Base-by-base conservation (phyloP, 2,113 vertebrate species). In the Anser brachyrhynchus region DNA sequence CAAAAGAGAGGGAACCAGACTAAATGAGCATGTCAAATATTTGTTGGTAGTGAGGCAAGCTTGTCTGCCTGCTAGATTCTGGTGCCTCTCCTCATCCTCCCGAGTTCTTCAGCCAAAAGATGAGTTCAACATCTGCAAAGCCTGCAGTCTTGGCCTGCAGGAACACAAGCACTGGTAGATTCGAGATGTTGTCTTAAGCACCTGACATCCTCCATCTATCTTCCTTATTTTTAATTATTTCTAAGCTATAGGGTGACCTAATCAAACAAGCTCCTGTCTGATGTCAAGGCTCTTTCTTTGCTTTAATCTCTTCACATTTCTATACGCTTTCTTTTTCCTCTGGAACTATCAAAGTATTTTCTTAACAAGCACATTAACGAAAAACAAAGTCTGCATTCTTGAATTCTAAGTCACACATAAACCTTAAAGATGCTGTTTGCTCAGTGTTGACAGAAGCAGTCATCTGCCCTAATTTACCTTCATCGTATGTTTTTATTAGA, bases 391-490 rank as follows among this genome's bases (percentile, higher is more conserved):
- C 96, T 97, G 93, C 87, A 93, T 97, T 97, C 95, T 97, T 97
- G 95, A 87, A 82, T 95, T 88, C 91, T 92, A 93, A 96, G 90
- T 86, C 93, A 95, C 85, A 94, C 75, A 81, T 91, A 93, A 92
- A 90, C 92, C 62, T 59, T 96, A 87, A 96, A 96, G 93, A 96
- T 96, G 82, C 89, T 78, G 94, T 96, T 95, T 97, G 90, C 94
- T 97, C 90, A 57, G 94, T 72, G 96, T 91, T 97, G 93, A 93
- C 92, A 96, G 94, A 89, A 95, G 70, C 90, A 96, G 85, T 96
- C 94, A 10, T 95, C 96, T 96, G 86, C 92, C 96, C 92, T 96
- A 96, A 97, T 97, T 97, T 96, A 96, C 95, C 95, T 97, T 97
- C 95, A 93, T 87, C 66, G n/a, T 92, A 71, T 97, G 95, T 97